These are phyloP conservation scores for Willowsia nigromaculata DNA, from an alignment of 2,888 invertebrate genomes.

Conservation along the genomic window DNA sequence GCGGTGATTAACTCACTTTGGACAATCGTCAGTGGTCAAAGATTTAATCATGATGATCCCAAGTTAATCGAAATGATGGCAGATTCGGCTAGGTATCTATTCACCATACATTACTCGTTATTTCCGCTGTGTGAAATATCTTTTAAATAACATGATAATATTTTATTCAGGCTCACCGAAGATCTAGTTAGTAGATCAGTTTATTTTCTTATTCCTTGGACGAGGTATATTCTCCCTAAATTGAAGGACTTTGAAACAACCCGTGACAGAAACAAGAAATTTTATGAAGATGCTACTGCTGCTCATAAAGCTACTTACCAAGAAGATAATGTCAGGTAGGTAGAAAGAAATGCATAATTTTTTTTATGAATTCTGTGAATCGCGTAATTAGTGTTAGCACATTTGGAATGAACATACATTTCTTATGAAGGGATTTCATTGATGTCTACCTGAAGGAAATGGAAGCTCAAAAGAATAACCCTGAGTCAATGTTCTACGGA, in stretches of 20 bases:
- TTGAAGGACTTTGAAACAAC: neutral
- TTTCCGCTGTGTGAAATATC: neutral
- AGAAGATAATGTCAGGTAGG: neutral
- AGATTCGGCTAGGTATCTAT: neutral
- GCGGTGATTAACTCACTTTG: constrained; percentile 70
- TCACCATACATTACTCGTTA: neutral
- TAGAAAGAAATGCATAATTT: neutral
- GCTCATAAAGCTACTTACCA: neutral
- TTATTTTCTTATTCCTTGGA: constrained; percentile 34
- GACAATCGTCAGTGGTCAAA: constrained; percentile 63
- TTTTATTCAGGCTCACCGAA: neutral
- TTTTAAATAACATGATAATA: neutral
- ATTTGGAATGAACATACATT: neutral
- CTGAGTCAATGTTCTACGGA: constrained; percentile 53
- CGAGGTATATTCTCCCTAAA: constrained; percentile 31
- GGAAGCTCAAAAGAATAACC: constrained; percentile 46
- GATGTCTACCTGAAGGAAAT: constrained; percentile 57
- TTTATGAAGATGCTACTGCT: constrained; percentile 30
- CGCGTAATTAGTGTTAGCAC: too few relatives aligned
- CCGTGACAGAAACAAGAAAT: neutral
- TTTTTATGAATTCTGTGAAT: too few relatives aligned
- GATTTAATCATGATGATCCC: constrained; percentile 66
- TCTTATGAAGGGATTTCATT: constrained; percentile 44
- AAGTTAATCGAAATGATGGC: constrained; percentile 39
- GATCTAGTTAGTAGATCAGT: constrained; percentile 17